Percentiles rank a stretch among this genome's conserved stretches.
Conservation (phyloP, 2,797 vertebrate species). For the Brotula barbata region DNA sequence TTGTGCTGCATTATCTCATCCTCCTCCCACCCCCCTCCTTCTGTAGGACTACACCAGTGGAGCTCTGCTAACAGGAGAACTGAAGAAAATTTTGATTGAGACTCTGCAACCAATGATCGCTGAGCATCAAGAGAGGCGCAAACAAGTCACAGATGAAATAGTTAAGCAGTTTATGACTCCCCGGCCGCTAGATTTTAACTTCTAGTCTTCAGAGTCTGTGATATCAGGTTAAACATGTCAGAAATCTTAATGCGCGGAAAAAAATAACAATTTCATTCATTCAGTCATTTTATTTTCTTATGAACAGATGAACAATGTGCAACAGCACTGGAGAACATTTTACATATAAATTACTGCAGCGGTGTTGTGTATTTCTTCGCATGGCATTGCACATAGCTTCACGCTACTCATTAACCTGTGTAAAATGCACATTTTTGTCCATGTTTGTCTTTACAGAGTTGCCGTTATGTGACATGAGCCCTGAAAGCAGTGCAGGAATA, state of each 20-base stretch:
- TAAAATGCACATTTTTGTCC: conserved; percentile 25
- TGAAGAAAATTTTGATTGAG: conserved; percentile 92
- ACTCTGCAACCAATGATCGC: conserved; percentile 91
- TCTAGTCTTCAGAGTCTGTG: conserved; percentile 63
- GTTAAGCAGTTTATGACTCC: conserved; percentile 94
- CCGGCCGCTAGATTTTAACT: conserved; percentile 83
- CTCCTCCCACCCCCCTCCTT: background rate
- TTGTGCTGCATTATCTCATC: background rate
- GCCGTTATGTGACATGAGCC: conserved; percentile 3
- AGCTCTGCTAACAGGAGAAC: conserved; percentile 90
- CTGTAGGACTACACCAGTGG: conserved; percentile 91
- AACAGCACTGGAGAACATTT: conserved; percentile 9
- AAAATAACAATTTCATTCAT: conserved; percentile 5
- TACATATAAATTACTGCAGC: conserved; percentile 12
- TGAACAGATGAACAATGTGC: conserved; percentile 6
- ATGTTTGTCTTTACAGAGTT: conserved; percentile 19
- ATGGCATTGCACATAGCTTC: conserved; percentile 19
- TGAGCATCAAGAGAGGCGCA: conserved; percentile 90
- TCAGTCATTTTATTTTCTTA: conserved; percentile 3
- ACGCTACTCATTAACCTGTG: conserved; percentile 23
- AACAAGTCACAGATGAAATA: conserved; percentile 85
- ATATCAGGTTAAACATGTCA: background rate
- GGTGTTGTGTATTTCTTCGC: conserved; percentile 18
- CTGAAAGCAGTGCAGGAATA: background rate
- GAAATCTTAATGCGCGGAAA: conserved; percentile 9